These are phyloP conservation scores for Coryphaenoides rupestris DNA, from an alignment of 2,113 vertebrate species.

Conservation along the genomic window DNA sequence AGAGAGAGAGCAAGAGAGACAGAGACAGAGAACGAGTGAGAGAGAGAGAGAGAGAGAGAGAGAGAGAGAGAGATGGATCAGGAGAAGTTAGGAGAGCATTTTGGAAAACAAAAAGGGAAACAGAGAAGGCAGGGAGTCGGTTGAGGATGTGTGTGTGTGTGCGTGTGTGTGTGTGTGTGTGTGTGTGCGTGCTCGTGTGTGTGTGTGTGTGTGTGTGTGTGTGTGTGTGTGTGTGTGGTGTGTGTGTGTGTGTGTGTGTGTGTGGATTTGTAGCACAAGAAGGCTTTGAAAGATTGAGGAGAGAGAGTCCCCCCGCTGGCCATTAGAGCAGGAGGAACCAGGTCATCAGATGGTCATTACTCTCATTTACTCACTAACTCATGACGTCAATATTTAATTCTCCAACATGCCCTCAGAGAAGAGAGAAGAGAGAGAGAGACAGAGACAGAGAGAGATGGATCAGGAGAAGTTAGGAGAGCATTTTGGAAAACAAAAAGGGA, in stretches of 20 bases:
- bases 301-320: neutral
- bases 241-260: too few relatives aligned
- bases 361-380: slow-evolving; percentile 30
- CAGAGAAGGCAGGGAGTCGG: too few relatives aligned
- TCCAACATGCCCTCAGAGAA: slow-evolving; percentile 12
- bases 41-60: slow-evolving; percentile 15
- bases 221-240: too few relatives aligned
- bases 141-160: too few relatives aligned
- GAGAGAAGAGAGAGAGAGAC: slow-evolving; percentile 6
- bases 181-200: too few relatives aligned
- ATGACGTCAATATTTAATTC: slow-evolving; percentile 29
- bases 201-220: too few relatives aligned
- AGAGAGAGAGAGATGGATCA: neutral
- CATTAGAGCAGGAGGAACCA: slow-evolving; percentile 19
- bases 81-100: neutral
- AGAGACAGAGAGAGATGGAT: neutral
- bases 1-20: neutral
- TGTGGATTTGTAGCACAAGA: neutral
- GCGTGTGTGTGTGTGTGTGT: too few relatives aligned
- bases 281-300: neutral
- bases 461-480: neutral
- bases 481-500: neutral
- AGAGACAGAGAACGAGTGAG: neutral
- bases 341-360: slow-evolving; percentile 10
- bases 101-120: neutral